Evolutionary conservation across 2,113 vertebrate species (phyloP).

Genomic region (Dicerorhinus sumatrensis): DNA sequence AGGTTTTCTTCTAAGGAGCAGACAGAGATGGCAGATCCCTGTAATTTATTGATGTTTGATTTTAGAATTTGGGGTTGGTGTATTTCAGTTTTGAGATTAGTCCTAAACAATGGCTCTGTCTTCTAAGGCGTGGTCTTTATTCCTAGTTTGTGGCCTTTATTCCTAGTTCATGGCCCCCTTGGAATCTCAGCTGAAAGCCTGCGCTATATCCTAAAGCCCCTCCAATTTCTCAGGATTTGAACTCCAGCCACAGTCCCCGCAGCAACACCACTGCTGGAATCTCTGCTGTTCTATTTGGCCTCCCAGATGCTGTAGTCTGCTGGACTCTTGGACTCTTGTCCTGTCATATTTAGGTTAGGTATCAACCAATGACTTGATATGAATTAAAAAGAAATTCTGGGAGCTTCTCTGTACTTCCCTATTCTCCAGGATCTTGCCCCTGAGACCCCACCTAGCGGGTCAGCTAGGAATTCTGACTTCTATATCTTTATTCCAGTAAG

Average conservation of each 20-base stretch:
- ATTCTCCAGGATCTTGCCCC: neutral
- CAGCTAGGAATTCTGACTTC: neutral
- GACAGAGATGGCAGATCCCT: no score
- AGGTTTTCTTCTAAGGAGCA: neutral
- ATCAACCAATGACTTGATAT: neutral
- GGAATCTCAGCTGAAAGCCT: neutral
- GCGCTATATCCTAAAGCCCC: neutral
- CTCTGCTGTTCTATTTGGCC: neutral
- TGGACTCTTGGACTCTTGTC: neutral
- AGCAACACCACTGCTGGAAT: neutral
- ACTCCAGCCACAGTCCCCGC: neutral
- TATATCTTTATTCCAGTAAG: neutral
- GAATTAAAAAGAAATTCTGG: neutral
- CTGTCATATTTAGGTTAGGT: neutral
- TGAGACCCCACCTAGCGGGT: neutral
- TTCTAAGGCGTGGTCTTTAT: neutral
- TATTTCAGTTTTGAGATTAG: neutral
- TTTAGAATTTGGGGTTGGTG: neutral
- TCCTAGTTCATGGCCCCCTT: neutral
- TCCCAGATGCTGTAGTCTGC: neutral
- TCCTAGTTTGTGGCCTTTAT: neutral
- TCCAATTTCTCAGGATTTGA: neutral
- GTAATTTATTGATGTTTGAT: neutral
- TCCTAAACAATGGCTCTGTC: neutral
- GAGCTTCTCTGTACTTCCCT: neutral